Evolutionary conservation across 2,113 vertebrate genomes (phyloP).

Genomic region (Gambusia holbrooki): DNA sequence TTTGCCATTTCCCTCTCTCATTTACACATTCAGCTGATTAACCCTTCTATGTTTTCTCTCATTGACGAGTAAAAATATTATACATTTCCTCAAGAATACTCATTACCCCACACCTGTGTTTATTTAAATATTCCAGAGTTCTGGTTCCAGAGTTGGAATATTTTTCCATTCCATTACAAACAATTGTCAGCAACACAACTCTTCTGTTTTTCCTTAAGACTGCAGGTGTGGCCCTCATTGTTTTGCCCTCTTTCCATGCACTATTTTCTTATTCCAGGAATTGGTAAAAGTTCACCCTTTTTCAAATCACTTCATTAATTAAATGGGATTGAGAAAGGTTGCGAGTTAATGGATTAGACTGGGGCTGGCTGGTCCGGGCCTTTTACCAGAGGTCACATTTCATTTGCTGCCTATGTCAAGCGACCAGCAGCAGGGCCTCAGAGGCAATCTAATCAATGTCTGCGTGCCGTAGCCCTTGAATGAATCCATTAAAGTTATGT

Average conservation of each 20-base stretch:
- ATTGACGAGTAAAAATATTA: constrained; percentile 65
- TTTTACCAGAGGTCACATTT: constrained; percentile 92
- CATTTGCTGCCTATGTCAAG: constrained; percentile 92
- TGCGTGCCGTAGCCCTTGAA: constrained; percentile 82
- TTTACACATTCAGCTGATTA: constrained; percentile 63
- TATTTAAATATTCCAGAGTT: constrained; percentile 56
- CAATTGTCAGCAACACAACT: constrained; percentile 45
- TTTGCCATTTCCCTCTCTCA: constrained; percentile 49
- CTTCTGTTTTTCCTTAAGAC: constrained; percentile 24
- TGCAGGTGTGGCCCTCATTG: constrained; percentile 30
- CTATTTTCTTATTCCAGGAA: constrained; percentile 77
- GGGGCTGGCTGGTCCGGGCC: constrained; percentile 84
- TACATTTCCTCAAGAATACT: constrained; percentile 53
- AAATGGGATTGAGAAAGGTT: constrained; percentile 90
- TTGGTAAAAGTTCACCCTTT: constrained; percentile 85
- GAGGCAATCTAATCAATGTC: constrained; percentile 92
- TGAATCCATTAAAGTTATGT: constrained; percentile 91
- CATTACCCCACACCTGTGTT: constrained; percentile 65
- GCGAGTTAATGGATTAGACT: constrained; percentile 85
- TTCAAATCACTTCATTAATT: constrained; percentile 95
- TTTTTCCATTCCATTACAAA: constrained; percentile 54
- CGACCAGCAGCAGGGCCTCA: constrained; percentile 78
- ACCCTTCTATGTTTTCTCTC: constrained; percentile 57
- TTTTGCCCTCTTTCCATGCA: constrained; percentile 63
- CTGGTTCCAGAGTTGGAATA: constrained; percentile 60